Conservation (phyloP, 2,797 vertebrate genomes). For the Sciaenops ocellatus region DNA sequence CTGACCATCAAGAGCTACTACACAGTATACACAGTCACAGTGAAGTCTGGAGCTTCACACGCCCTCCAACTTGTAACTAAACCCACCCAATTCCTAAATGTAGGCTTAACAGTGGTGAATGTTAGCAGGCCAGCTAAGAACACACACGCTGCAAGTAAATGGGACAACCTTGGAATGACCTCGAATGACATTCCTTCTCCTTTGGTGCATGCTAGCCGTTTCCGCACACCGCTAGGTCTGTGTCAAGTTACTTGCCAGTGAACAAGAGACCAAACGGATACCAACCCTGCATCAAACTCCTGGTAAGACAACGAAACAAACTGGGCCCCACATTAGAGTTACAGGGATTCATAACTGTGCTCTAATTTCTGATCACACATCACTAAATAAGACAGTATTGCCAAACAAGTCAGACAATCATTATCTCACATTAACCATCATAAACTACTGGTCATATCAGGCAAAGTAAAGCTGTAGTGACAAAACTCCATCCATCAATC, state of each 20-base stretch:
- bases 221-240: no score
- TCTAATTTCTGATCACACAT: neutral
- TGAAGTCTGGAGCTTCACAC: neutral
- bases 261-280: neutral
- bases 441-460: neutral
- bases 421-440: neutral
- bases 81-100: neutral
- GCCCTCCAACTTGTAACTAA: neutral
- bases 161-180: neutral
- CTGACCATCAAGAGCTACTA: neutral
- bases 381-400: neutral
- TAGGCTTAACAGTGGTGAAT: neutral
- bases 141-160: neutral
- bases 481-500: no score
- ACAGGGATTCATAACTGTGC: neutral
- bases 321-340: neutral
- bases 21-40: neutral
- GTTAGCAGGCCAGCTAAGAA: neutral
- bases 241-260: neutral
- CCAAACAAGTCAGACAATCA: no score
- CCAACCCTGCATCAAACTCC: neutral
- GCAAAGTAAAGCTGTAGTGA: neutral
- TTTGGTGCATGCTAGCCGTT: no score
- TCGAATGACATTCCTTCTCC: neutral
- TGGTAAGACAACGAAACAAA: neutral